These are phyloP conservation scores for Drosophila villosipedis DNA, from an alignment of 2,888 invertebrate genomes.

Conservation along the genomic window DNA sequence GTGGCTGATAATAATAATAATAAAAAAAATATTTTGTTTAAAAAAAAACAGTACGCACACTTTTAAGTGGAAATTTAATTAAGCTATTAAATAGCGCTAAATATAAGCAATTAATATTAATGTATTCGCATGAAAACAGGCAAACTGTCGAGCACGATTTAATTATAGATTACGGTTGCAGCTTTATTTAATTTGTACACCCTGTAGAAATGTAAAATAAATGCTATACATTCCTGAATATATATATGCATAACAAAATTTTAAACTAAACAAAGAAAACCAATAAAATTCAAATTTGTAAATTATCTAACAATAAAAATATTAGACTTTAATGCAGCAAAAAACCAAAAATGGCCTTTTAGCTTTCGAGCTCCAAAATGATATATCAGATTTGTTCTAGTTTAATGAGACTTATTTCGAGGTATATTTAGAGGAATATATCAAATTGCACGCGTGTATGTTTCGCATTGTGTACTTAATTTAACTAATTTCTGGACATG, in stretches of 20 bases:
- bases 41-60: slow-evolving; percentile 32
- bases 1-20: slow-evolving; percentile 24
- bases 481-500: slow-evolving; percentile 50
- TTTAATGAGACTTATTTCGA: neutral
- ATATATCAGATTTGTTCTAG: neutral
- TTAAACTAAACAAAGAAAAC: too few relatives aligned
- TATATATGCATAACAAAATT: neutral
- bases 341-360: neutral
- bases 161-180: slow-evolving; percentile 71
- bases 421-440: slow-evolving; percentile 2
- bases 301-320: neutral
- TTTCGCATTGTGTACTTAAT: slow-evolving; percentile 49
- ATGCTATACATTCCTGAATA: neutral
- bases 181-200: slow-evolving; percentile 5
- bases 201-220: neutral
- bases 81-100: slow-evolving; percentile 65
- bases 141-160: slow-evolving; percentile 59
- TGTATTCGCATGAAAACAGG: slow-evolving; percentile 55
- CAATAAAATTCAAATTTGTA: neutral
- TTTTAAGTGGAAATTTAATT: slow-evolving; percentile 77
- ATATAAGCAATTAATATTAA: slow-evolving; percentile 78
- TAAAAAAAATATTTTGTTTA: neutral
- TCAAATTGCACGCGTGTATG: neutral
- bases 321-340: neutral
- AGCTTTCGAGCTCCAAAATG: neutral